phyloP scores from a whole-genome alignment of 2,888 invertebrate genomes.

The Diabrotica balteata region DNA sequence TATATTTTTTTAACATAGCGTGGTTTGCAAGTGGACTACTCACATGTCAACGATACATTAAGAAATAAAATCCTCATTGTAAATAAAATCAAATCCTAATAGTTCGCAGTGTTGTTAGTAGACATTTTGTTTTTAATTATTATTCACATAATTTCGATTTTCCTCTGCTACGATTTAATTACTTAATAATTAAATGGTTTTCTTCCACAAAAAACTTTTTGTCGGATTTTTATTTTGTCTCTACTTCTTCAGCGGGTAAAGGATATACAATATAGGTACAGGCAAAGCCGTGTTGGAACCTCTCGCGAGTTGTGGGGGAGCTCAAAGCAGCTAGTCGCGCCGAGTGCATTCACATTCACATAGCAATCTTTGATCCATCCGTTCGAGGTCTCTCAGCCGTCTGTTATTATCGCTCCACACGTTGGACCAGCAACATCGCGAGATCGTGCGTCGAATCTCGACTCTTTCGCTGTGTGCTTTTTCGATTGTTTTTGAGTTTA shows the following conservation, averaged over 20 bases:
- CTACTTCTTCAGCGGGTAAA: constrained; percentile 22
- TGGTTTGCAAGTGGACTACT: no score
- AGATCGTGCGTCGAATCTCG: constrained; percentile 6
- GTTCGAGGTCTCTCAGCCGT: constrained; percentile 34
- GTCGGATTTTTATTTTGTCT: constrained; percentile 4
- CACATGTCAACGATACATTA: no score
- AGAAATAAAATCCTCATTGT: no score
- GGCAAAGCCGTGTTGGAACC: constrained; percentile 2
- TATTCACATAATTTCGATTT: no score
- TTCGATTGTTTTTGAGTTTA: background rate
- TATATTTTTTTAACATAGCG: no score
- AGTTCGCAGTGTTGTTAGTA: no score
- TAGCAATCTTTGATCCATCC: constrained; percentile 52
- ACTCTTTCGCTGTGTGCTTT: constrained; percentile 6
- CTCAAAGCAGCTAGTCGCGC: constrained; percentile 52
- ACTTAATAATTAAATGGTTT: no score
- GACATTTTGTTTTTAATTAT: no score
- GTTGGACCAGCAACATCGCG: constrained; percentile 41
- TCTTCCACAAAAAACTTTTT: background rate
- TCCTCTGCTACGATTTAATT: no score
- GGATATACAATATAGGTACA: no score
- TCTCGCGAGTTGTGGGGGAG: constrained; percentile 49
- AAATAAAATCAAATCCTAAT: no score
- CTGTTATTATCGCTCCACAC: constrained; percentile 46
- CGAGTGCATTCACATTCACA: constrained; percentile 54